Conservation (phyloP, 1,140 invertebrate species). For the Drosophila grimshawi region DNA sequence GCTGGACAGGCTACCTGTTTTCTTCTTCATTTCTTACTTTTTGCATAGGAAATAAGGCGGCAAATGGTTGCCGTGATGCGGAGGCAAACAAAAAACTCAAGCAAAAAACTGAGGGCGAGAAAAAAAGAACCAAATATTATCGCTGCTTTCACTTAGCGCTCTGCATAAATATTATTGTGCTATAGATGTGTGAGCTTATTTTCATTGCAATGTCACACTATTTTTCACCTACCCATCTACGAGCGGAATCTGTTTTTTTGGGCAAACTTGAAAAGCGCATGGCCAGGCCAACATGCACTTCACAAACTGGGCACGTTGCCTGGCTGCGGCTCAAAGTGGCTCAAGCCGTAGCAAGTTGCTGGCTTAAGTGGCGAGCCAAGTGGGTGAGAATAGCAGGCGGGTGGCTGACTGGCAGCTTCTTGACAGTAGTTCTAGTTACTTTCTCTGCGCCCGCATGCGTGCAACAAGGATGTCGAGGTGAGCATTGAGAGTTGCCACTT, state of each 20-base stretch:
- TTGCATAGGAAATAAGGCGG: slow-evolving; percentile 64
- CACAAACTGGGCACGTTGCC: slow-evolving; percentile 36
- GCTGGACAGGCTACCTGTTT: slow-evolving; percentile 30
- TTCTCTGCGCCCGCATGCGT: slow-evolving; percentile 44
- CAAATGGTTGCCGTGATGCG: slow-evolving; percentile 36
- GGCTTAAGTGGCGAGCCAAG: slow-evolving; percentile 63
- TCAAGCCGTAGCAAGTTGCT: slow-evolving; percentile 45
- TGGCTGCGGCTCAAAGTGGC: slow-evolving; percentile 32
- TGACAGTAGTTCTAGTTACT: slow-evolving; percentile 9
- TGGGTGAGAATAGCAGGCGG: slow-evolving; percentile 38
- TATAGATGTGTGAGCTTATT: slow-evolving; percentile 50
- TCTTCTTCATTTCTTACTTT: slow-evolving; percentile 33
- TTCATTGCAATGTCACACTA: slow-evolving; percentile 66
- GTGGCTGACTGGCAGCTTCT: slow-evolving; percentile 23
- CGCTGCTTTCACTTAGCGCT: slow-evolving; percentile 62
- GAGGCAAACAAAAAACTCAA: slow-evolving; percentile 43
- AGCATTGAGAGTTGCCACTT: slow-evolving; percentile 42
- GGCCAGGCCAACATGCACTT: slow-evolving; percentile 37
- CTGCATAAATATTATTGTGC: slow-evolving; percentile 76
- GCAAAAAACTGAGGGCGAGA: slow-evolving; percentile 32
- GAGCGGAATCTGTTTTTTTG: slow-evolving; percentile 8
- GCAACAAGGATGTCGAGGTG: slow-evolving; percentile 44
- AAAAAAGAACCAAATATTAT: slow-evolving; percentile 41
- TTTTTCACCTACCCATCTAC: slow-evolving; percentile 1
- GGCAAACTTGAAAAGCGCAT: slow-evolving; percentile 10